A percentile compares a stretch with the other conserved stretches of the same genome.
These are phyloP conservation scores for Phyllotreta cruciferae DNA, from an alignment of 2,888 invertebrate species.

Conservation along the genomic window DNA sequence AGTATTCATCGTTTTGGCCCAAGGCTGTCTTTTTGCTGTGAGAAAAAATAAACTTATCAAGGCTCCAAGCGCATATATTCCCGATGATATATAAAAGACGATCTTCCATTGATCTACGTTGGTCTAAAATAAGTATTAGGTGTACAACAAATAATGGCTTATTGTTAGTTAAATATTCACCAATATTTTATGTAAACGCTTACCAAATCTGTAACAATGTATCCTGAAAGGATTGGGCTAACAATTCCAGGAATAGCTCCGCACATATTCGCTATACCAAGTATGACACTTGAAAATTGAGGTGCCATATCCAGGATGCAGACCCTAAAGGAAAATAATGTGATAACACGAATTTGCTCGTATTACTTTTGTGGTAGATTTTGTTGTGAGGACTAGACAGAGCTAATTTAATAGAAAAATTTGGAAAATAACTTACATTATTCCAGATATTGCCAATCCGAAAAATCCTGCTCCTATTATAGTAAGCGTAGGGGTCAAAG, in stretches of 20 bases:
- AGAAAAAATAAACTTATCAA: slow-evolving; percentile 3
- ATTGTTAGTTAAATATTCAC: neutral
- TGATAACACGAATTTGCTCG: no score
- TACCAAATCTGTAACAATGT: slow-evolving; percentile 42
- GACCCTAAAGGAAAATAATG: slow-evolving; percentile 66
- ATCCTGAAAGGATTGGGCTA: slow-evolving; percentile 69
- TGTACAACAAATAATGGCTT: neutral
- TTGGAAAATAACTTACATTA: no score
- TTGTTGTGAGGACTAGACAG: neutral
- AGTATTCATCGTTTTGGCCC: neutral
- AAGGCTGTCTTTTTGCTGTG: slow-evolving; percentile 1
- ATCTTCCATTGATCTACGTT: slow-evolving; percentile 12
- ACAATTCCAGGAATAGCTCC: slow-evolving; percentile 91
- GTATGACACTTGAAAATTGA: slow-evolving; percentile 87
- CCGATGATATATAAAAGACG: slow-evolving; percentile 8
- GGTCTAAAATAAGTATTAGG: slow-evolving; percentile 3
- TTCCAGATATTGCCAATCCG: no score
- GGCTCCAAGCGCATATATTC: slow-evolving; percentile 2
- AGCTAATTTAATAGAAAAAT: slow-evolving; percentile 2
- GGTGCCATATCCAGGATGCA: slow-evolving; percentile 91
- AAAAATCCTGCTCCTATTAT: no score
- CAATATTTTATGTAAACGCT: neutral
- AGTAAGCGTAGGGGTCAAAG: no score
- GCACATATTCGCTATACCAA: slow-evolving; percentile 91
- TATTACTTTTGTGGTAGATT: neutral